phyloP scores from a whole-genome alignment of 2,797 vertebrate species.

The Steatocranus sp. region DNA sequence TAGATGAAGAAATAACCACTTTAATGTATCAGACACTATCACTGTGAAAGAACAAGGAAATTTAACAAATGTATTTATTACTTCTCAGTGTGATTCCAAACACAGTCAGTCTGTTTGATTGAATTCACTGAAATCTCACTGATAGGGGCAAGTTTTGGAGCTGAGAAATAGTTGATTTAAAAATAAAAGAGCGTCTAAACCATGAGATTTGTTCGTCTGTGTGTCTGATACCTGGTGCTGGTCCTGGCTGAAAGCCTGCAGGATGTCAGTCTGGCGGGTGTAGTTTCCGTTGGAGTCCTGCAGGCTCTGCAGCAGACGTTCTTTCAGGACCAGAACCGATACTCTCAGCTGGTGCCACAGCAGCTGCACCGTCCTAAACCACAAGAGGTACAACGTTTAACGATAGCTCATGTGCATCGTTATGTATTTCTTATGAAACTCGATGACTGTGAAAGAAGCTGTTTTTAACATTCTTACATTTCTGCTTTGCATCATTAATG shows the following conservation, averaged over 20 bases:
- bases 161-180: background rate
- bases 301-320: constrained; percentile 92
- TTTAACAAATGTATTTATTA: fast-evolving
- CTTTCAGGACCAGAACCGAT: constrained; percentile 93
- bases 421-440: background rate
- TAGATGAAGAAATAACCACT: constrained; percentile 29
- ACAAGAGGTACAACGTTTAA: background rate
- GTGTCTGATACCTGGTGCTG: constrained; percentile 68
- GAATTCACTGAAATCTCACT: background rate
- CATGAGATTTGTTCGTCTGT: background rate
- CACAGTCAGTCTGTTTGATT: background rate
- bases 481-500: background rate
- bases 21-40: background rate
- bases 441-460: fast-evolving
- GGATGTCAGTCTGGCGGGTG: constrained; percentile 93
- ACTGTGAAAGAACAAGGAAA: background rate
- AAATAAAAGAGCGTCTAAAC: background rate
- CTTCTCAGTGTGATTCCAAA: background rate
- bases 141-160: background rate
- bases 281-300: constrained; percentile 99
- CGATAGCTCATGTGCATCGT: fast-evolving
- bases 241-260: constrained; percentile 94
- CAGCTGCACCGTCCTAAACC: constrained; percentile 85
- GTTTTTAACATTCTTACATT: background rate
- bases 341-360: constrained; percentile 98